Conservation (phyloP, 2,797 vertebrate species). For the Gymnothorax reevesii region DNA sequence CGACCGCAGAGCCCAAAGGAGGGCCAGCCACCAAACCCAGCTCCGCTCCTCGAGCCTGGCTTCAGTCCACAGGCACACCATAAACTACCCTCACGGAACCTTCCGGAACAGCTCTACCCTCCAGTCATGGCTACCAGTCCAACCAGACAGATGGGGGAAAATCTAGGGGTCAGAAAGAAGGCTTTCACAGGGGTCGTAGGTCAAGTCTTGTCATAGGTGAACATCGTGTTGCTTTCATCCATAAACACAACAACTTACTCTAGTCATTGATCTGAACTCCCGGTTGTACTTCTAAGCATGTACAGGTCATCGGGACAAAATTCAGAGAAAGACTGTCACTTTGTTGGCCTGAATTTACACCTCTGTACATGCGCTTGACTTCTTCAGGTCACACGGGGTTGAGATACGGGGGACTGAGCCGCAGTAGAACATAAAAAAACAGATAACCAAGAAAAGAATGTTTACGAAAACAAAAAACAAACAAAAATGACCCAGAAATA, state of each 20-base stretch:
- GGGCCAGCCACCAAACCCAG: background rate
- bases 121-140: background rate
- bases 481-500: slow-evolving; percentile 46
- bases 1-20: background rate
- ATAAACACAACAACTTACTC: no score
- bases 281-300: no score
- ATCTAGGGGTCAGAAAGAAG: no score
- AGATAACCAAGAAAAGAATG: slow-evolving; percentile 71
- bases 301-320: no score
- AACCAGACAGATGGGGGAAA: no score
- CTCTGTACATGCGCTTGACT: background rate
- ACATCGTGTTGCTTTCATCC: no score
- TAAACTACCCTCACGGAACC: background rate
- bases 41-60: background rate
- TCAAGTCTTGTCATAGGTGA: no score
- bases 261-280: no score
- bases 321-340: no score
- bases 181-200: no score
- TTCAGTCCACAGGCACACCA: no score
- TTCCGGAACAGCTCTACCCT: background rate
- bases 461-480: slow-evolving; percentile 66
- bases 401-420: background rate
- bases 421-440: slow-evolving; percentile 24
- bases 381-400: background rate
- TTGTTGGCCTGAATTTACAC: no score